phyloP scores from a whole-genome alignment of 1,140 invertebrate species.

The Tribolium castaneum region DNA sequence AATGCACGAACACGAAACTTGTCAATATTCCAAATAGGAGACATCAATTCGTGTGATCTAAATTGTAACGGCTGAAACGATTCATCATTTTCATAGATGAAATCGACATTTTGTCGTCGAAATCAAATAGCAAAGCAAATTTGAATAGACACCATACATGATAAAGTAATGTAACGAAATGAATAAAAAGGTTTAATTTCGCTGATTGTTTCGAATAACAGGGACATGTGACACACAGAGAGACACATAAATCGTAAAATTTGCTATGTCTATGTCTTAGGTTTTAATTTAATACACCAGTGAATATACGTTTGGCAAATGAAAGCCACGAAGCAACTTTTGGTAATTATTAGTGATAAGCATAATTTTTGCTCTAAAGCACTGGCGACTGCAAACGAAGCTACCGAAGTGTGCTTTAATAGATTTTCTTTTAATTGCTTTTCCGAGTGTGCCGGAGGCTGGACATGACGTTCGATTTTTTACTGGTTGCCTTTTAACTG shows the following conservation, averaged over 20 bases:
- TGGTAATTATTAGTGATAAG: background rate
- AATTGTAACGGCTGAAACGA: background rate
- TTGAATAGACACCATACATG: conserved; percentile 7
- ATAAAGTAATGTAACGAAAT: conserved; percentile 31
- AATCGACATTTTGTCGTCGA: background rate
- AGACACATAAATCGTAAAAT: background rate
- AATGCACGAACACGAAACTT: background rate
- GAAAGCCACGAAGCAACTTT: background rate
- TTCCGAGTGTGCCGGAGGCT: background rate
- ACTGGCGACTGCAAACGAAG: background rate
- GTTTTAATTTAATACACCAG: background rate
- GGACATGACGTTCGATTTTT: background rate
- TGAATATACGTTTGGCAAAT: background rate
- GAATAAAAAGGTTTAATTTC: conserved; percentile 3
- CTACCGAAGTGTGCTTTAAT: background rate
- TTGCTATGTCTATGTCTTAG: too few relatives aligned
- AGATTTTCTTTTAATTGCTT: background rate
- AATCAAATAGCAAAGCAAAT: conserved; percentile 22
- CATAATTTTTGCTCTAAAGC: background rate
- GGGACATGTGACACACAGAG: background rate
- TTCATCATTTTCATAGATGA: background rate
- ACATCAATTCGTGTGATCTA: too few relatives aligned
- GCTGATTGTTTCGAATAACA: background rate
- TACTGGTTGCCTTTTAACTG: background rate
- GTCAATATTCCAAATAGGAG: background rate